Conservation (phyloP, 2,113 vertebrate genomes). For the Cervus canadensis region DNA sequence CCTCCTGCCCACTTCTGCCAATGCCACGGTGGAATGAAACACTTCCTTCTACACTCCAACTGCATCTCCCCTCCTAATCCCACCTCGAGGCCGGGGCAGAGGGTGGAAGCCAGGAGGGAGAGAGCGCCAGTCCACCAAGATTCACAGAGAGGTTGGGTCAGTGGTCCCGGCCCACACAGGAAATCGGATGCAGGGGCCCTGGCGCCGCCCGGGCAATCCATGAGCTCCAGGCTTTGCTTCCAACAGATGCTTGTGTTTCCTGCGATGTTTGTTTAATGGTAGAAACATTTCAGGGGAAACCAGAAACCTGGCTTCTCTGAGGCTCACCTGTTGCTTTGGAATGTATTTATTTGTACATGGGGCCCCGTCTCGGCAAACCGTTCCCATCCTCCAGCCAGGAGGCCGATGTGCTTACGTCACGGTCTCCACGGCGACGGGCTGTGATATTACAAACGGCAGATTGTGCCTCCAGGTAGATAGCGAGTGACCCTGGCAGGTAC, state of each 20-base stretch:
- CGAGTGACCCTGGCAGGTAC: constrained; percentile 52
- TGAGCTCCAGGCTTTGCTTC: background rate
- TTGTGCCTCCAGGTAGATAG: constrained; percentile 46
- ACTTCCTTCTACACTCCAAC: background rate
- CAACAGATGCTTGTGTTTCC: constrained; percentile 47
- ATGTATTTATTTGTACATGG: constrained; percentile 61
- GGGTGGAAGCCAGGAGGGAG: background rate
- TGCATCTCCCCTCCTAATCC: background rate
- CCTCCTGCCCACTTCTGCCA: background rate
- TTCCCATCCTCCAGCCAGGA: constrained; percentile 48
- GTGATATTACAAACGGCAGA: constrained; percentile 64
- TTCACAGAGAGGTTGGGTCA: constrained; percentile 17
- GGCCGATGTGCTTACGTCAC: constrained; percentile 55
- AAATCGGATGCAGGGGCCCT: background rate
- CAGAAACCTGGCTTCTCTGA: constrained; percentile 44
- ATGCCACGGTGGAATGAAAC: background rate
- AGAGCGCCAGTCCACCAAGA: constrained; percentile 22
- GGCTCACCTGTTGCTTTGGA: constrained; percentile 72
- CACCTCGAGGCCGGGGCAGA: background rate
- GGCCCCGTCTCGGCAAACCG: constrained; percentile 35
- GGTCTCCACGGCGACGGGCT: constrained; percentile 42
- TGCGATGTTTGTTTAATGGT: constrained; percentile 61
- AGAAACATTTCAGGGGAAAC: constrained; percentile 63
- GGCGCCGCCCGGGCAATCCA: constrained; percentile 2
- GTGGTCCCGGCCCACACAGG: constrained; percentile 1